These are phyloP conservation scores for Drosophila multiciliata DNA, from an alignment of 2,888 invertebrate genomes.

Conservation along the genomic window DNA sequence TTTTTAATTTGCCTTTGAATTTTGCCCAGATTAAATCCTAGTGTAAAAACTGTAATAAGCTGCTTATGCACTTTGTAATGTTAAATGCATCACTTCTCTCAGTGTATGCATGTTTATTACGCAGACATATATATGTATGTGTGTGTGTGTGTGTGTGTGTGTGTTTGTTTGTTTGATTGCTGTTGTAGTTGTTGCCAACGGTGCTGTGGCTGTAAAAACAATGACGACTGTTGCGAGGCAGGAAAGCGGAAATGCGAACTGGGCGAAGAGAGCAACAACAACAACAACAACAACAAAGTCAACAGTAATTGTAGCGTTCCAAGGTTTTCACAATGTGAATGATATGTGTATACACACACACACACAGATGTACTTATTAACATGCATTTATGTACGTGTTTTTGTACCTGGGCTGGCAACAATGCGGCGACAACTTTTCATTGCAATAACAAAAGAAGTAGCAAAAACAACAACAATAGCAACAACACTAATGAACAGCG, in stretches of 20 bases:
- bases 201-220: slow-evolving; percentile 69
- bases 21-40: neutral
- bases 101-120: slow-evolving; percentile 22
- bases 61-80: neutral
- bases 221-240: slow-evolving; percentile 68
- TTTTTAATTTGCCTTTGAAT: neutral
- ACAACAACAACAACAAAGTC: slow-evolving; percentile 57
- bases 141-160: slow-evolving; percentile 16
- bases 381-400: slow-evolving; percentile 30
- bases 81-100: slow-evolving; percentile 11
- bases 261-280: slow-evolving; percentile 57
- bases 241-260: slow-evolving; percentile 78
- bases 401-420: slow-evolving; percentile 73
- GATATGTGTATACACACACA: slow-evolving; percentile 39
- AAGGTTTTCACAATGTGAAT: slow-evolving; percentile 78
- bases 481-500: slow-evolving; percentile 67
- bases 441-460: slow-evolving; percentile 64
- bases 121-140: neutral
- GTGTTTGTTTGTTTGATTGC: slow-evolving; percentile 8
- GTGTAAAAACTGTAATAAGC: neutral
- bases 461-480: slow-evolving; percentile 31
- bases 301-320: slow-evolving; percentile 76
- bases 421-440: slow-evolving; percentile 69
- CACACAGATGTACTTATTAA: slow-evolving; percentile 1
- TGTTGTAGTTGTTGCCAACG: slow-evolving; percentile 65